A percentile compares a stretch with the other conserved stretches of the same genome.
Conservation (phyloP, 2,888 invertebrate species). For the Eubasilissa splendida region DNA sequence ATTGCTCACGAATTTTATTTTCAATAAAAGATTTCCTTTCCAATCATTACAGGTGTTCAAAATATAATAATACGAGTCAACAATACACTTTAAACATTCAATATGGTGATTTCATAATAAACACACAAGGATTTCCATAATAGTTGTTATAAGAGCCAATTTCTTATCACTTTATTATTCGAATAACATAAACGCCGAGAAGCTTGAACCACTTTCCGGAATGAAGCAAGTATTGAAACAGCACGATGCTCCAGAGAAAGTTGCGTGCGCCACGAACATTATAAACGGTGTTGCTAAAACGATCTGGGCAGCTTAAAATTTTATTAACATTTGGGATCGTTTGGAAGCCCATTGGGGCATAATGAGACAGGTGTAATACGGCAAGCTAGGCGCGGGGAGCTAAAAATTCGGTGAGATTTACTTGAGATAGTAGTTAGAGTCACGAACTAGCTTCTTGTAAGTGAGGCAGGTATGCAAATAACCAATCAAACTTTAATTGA, state of each 20-base stretch:
- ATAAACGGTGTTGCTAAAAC: constrained; percentile 17
- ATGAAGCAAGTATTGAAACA: neutral
- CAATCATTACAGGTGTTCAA: too few relatives aligned
- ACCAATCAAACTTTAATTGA: constrained; percentile 56
- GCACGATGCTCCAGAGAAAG: constrained; percentile 15
- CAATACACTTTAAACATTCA: too few relatives aligned
- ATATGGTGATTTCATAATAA: too few relatives aligned
- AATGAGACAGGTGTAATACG: constrained; percentile 42
- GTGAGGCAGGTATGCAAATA: constrained; percentile 52
- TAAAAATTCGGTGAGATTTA: constrained; percentile 44
- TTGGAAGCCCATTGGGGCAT: constrained; percentile 14
- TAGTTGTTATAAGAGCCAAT: too few relatives aligned
- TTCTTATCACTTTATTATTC: constrained; percentile 19
- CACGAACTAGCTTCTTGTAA: constrained; percentile 42
- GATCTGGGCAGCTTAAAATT: constrained; percentile 20
- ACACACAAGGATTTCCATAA: too few relatives aligned
- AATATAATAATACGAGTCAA: too few relatives aligned
- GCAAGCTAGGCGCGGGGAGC: neutral
- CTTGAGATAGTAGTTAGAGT: constrained; percentile 48
- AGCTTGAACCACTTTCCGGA: too few relatives aligned
- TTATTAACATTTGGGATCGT: constrained; percentile 18
- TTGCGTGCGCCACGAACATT: constrained; percentile 40
- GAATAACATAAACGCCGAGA: neutral
- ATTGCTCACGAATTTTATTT: too few relatives aligned
- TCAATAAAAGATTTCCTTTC: too few relatives aligned